These are phyloP conservation scores for Barnardius zonarius DNA, from an alignment of 2,113 vertebrate genomes.

Conservation along the genomic window DNA sequence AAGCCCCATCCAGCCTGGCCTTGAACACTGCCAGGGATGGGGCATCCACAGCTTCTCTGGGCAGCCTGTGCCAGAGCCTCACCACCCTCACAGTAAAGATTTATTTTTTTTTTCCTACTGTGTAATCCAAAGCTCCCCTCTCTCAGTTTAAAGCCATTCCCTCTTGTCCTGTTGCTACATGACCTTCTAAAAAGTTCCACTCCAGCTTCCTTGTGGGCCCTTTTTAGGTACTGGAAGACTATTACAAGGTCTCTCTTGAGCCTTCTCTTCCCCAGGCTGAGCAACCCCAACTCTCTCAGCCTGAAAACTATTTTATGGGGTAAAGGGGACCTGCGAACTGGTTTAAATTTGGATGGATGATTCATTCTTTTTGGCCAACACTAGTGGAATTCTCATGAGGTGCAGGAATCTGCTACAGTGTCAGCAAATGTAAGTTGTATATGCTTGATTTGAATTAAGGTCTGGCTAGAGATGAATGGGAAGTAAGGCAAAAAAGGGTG, in stretches of 20 bases:
- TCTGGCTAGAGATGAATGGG: not conserved
- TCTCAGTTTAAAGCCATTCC: not conserved
- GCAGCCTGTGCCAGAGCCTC: not conserved
- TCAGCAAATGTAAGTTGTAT: not conserved
- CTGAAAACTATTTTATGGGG: not conserved
- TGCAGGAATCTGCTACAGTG: not conserved
- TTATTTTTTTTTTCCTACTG: not conserved
- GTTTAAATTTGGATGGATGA: not conserved
- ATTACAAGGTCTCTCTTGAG: not conserved
- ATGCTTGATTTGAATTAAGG: not conserved
- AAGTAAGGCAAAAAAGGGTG: not conserved
- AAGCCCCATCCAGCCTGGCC: not conserved
- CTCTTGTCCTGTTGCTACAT: not conserved
- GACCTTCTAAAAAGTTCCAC: not conserved
- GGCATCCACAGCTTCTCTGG: not conserved
- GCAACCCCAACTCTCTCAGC: not conserved
- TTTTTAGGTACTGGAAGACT: not conserved
- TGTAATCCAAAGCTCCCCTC: not conserved
- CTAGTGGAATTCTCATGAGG: not conserved
- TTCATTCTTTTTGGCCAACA: fast-evolving
- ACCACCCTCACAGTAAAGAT: not conserved
- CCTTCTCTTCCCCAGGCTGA: not conserved
- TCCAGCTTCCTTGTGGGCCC: not conserved
- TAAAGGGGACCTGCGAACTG: not conserved
- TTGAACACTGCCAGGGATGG: not conserved